A percentile compares a stretch with the other conserved stretches of the same genome.
Evolutionary conservation across 2,888 invertebrate genomes (phyloP).

Genomic region (Smittia aterrima): DNA sequence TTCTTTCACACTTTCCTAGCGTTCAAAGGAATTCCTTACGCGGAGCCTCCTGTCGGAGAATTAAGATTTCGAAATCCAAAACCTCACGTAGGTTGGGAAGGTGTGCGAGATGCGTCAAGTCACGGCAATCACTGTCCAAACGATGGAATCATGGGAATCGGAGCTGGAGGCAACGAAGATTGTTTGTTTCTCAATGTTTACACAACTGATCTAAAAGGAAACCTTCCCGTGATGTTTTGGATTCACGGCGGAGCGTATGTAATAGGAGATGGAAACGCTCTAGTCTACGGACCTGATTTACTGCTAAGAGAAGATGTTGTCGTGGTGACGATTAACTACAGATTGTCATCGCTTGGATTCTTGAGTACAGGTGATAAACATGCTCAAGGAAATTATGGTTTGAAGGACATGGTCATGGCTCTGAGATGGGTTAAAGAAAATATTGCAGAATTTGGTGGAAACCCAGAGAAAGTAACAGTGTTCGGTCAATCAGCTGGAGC

Average conservation of each 20-base stretch:
- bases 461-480: constrained; percentile 66
- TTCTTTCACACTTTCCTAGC: constrained; percentile 22
- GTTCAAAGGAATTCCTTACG: constrained; percentile 43
- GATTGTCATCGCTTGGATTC: constrained; percentile 58
- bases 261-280: constrained; percentile 40
- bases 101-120: constrained; percentile 40
- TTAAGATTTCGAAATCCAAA: constrained; percentile 42
- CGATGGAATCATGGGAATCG: constrained; percentile 10
- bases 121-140: constrained; percentile 40
- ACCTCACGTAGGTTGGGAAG: constrained; percentile 41
- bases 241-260: constrained; percentile 43
- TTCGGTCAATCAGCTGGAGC: constrained; percentile 53
- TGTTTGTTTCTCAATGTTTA: constrained; percentile 43
- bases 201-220: constrained; percentile 37
- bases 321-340: constrained; percentile 43
- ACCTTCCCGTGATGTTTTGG: constrained; percentile 43
- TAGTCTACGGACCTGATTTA: constrained; percentile 43
- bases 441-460: constrained; percentile 67
- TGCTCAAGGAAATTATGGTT: constrained; percentile 67
- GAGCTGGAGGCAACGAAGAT: constrained; percentile 42
- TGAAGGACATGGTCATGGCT: constrained; percentile 69
- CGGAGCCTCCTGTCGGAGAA: constrained; percentile 41
- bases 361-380: constrained; percentile 66
- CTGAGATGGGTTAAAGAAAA: constrained; percentile 66
- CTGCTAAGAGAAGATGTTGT: constrained; percentile 42